Percentiles rank a stretch among this genome's conserved stretches.
phyloP scores from a whole-genome alignment of 30 jellyfish, hydroid and myxozoan genomes.

The Turritopsis dohrnii region DNA sequence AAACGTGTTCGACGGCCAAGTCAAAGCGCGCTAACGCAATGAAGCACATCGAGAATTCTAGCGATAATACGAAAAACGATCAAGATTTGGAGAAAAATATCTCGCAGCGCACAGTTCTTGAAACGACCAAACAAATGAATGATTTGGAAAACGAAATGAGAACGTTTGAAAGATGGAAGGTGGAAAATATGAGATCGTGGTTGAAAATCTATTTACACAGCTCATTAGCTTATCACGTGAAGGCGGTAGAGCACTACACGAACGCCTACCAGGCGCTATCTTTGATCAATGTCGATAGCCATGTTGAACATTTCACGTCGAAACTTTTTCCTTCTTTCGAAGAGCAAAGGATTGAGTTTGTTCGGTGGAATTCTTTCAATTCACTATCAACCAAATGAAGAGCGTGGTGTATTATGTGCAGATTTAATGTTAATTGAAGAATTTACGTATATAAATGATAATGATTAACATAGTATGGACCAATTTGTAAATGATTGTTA shows the following conservation, averaged over 20 bases:
- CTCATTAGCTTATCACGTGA: slow-evolving; percentile 36
- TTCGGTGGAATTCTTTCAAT: slow-evolving; percentile 37
- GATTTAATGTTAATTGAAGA: too few species aligned
- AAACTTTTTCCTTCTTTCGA: slow-evolving; percentile 24
- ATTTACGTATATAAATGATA: neutral
- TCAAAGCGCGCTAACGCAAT: slow-evolving; percentile 13
- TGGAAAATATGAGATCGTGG: slow-evolving; percentile 6
- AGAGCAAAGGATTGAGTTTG: slow-evolving; percentile 14
- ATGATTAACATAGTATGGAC: neutral
- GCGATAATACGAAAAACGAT: neutral
- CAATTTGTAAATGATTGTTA: neutral
- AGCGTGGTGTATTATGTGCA: neutral
- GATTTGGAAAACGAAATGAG: slow-evolving; percentile 20
- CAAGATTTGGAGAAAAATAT: neutral
- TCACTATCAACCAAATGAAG: slow-evolving; percentile 9
- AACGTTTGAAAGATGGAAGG: slow-evolving; percentile 15
- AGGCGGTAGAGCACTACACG: slow-evolving; percentile 30
- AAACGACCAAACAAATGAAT: slow-evolving; percentile 25
- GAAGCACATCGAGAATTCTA: neutral
- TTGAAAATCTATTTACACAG: slow-evolving; percentile 22
- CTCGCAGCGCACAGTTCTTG: neutral
- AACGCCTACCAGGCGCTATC: slow-evolving; percentile 34
- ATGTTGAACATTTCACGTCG: slow-evolving; percentile 19
- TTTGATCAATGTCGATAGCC: slow-evolving; percentile 2
- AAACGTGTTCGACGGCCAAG: slow-evolving; percentile 13